Conservation (phyloP, 2,888 invertebrate genomes). For the Dolichomitus sp. region DNA sequence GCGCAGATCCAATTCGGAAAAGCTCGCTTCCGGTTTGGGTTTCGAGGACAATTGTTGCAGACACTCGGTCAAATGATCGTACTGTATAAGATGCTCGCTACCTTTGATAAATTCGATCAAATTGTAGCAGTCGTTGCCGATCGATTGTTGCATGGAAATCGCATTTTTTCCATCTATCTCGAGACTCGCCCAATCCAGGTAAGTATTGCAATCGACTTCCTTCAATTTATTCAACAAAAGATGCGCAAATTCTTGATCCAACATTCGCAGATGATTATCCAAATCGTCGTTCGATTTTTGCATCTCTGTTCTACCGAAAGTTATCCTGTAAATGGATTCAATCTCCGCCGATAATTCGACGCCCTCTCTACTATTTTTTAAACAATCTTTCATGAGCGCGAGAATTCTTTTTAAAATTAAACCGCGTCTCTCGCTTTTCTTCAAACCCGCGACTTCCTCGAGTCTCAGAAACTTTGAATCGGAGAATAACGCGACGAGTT, state of each 20-base stretch:
- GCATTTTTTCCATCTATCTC: slow-evolving; percentile 74
- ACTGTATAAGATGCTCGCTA: slow-evolving; percentile 67
- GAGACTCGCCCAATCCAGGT: slow-evolving; percentile 80
- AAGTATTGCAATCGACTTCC: slow-evolving; percentile 78
- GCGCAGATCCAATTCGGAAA: slow-evolving; percentile 67
- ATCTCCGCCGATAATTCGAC: slow-evolving; percentile 32
- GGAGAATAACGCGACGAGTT: slow-evolving; percentile 73
- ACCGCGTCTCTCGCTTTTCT: slow-evolving; percentile 74
- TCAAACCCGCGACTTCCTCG: slow-evolving; percentile 49
- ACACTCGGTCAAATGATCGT: slow-evolving; percentile 74
- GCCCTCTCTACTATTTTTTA: slow-evolving; percentile 55
- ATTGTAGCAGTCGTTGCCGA: slow-evolving; percentile 78
- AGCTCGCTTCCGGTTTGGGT: slow-evolving; percentile 66
- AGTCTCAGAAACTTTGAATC: slow-evolving; percentile 70
- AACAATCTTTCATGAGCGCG: slow-evolving; percentile 69
- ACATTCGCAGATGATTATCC: slow-evolving; percentile 54
- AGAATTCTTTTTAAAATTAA: slow-evolving; percentile 76
- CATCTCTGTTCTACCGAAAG: slow-evolving; percentile 74
- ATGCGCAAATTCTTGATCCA: slow-evolving; percentile 73
- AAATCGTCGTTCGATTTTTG: slow-evolving; percentile 66
- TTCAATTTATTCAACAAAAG: slow-evolving; percentile 77
- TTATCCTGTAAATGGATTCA: slow-evolving; percentile 76
- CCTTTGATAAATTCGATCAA: slow-evolving; percentile 74
- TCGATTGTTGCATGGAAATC: slow-evolving; percentile 78
- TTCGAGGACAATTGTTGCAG: slow-evolving; percentile 77